Conservation (phyloP, 64 coral and sea anemone genomes). For the Dendrophyllia cribrosa region DNA sequence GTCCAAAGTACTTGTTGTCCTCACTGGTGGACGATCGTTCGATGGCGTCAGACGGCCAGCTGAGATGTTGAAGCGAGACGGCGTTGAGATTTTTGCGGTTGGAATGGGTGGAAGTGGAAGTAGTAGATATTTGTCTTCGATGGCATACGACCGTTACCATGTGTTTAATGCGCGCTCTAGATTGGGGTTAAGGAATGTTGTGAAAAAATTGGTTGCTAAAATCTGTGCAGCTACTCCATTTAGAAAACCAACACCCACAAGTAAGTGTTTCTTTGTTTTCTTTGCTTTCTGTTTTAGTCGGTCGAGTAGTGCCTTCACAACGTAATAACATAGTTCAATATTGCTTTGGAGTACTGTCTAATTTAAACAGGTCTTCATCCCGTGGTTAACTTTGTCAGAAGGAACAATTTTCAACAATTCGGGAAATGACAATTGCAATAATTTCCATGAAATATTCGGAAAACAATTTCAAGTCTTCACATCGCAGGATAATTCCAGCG, state of each 20-base stretch:
- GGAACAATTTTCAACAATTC: no score
- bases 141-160: constrained; percentile 54
- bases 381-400: no score
- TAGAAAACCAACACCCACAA: constrained; percentile 22
- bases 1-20: constrained; percentile 52
- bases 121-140: constrained; percentile 40
- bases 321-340: no score
- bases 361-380: no score
- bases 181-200: background rate
- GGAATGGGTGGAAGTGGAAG: constrained; percentile 53
- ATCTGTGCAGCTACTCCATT: constrained; percentile 48
- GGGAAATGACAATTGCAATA: no score
- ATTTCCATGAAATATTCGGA: no score
- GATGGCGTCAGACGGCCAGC: constrained; percentile 56
- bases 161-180: constrained; percentile 60
- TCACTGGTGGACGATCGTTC: constrained; percentile 45
- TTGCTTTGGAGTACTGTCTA: no score
- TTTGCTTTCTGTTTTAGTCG: background rate
- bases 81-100: constrained; percentile 68
- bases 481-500: no score
- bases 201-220: constrained; percentile 17
- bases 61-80: constrained; percentile 12
- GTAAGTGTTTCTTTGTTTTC: constrained; percentile 10
- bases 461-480: no score
- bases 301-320: background rate